Percentiles rank a stretch among this genome's conserved stretches.
phyloP scores from a whole-genome alignment of 2,113 vertebrate species.

The Gallinago undulata region DNA sequence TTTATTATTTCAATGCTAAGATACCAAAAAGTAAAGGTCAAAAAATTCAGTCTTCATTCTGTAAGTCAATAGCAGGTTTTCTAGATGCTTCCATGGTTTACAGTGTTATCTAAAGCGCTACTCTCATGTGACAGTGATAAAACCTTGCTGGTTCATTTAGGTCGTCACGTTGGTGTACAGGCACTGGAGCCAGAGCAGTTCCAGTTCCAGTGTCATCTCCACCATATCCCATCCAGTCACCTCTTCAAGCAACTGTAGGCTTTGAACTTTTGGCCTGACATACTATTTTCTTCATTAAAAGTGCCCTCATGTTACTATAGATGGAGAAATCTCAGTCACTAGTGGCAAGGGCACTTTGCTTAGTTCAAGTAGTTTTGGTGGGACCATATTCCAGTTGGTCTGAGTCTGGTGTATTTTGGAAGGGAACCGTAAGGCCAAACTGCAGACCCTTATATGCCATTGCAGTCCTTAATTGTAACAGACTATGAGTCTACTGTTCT shows the following conservation, averaged over 20 bases:
- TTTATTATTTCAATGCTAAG: not conserved
- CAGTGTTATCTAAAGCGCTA: not conserved
- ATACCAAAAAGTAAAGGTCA: not conserved
- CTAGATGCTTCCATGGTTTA: not conserved
- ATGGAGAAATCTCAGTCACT: not conserved
- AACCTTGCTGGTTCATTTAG: not conserved
- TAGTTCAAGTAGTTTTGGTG: not conserved
- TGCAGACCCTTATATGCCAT: not conserved
- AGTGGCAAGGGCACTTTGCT: not conserved
- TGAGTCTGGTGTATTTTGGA: not conserved
- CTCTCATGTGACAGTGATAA: not conserved
- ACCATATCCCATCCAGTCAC: no score
- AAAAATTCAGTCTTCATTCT: not conserved
- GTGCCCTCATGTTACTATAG: not conserved
- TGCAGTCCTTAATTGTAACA: not conserved
- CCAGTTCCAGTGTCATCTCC: not conserved
- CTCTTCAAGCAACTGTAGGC: fast-evolving
- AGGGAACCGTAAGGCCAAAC: not conserved
- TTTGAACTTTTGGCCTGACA: not conserved
- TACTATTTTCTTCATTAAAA: not conserved
- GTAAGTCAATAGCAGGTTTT: not conserved
- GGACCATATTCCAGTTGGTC: not conserved
- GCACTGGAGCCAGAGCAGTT: not conserved
- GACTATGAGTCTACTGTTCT: not conserved
- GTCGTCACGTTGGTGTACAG: fast-evolving